Base-by-base conservation (phyloP, 2,888 invertebrate genomes). In the Achlya flavicornis region DNA sequence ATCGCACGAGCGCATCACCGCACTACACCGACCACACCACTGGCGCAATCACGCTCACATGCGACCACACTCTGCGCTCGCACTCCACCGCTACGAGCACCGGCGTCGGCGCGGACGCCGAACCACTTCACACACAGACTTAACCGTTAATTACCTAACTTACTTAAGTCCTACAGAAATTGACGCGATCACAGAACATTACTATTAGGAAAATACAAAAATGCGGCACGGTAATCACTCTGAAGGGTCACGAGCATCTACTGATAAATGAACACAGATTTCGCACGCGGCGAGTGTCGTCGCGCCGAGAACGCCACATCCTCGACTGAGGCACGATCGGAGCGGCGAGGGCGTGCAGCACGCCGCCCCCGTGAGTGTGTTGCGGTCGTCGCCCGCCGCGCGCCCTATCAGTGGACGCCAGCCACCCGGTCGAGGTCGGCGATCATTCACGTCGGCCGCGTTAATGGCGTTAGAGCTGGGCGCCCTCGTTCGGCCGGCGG, bases 311-410 rank as follows among this genome's bases (percentile, higher is more conserved):
- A 87, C 92, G 91, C 90, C 88, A 90, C 91, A 91, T 92, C 89
- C 90, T 93, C 95, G 94, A 94, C 93, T 94, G 94, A 94, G 94
- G 93, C 92, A 92, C 91, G 92, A 90, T 91, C 90, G 87, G 79
- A 80, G 79, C 78, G 74, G 78, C 83, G 83, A 90, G 91, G 93
- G 94, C 91, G 90, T 90, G 87, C 86, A 83, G 82, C 83, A 81
- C 79, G 88, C 91, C 92, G 92, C 91, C 91, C 91, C 91, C 88
- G 89, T 87, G 82, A 76, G 80, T 81, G 79, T 84, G 80, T 75
- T 75, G 85, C 86, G 85, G 89, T 89, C 90, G 90, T 87, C 88
- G 90, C 83, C 89, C 91, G 91, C 88, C 84, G 85, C 85, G 90
- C 89, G 89, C 89, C 88, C 89, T 90, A 87, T 90, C 90, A 88